A percentile compares a stretch with the other conserved stretches of the same genome.
These are phyloP conservation scores for Remorina albescens DNA, from an alignment of 2,797 vertebrate species.

Conservation along the genomic window DNA sequence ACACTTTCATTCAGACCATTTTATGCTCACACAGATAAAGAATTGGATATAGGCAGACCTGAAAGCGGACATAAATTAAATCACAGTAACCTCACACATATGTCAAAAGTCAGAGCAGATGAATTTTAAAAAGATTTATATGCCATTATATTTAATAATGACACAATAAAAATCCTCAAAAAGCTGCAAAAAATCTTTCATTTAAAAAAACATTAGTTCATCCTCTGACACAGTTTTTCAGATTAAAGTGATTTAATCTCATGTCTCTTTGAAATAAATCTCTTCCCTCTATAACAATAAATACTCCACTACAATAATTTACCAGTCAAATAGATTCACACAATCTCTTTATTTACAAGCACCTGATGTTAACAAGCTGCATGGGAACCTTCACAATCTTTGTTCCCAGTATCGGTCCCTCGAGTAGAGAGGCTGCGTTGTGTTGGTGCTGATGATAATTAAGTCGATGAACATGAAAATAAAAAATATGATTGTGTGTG, in stretches of 20 bases:
- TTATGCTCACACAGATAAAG: not conserved
- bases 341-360: slow-evolving; percentile 31
- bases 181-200: not conserved
- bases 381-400: slow-evolving; percentile 46
- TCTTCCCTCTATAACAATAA: slow-evolving; percentile 18
- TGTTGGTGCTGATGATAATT: slow-evolving; percentile 64
- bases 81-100: too few relatives aligned
- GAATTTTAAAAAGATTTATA: not conserved
- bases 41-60: not conserved
- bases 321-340: slow-evolving; percentile 16
- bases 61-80: not conserved
- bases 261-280: slow-evolving; percentile 17
- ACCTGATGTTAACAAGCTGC: slow-evolving; percentile 52
- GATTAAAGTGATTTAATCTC: not conserved
- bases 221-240: not conserved
- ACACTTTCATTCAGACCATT: too few relatives aligned
- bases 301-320: slow-evolving; percentile 29
- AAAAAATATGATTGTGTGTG: slow-evolving; percentile 42
- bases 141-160: not conserved
- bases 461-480: slow-evolving; percentile 67
- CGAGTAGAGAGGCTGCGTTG: slow-evolving; percentile 35
- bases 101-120: not conserved
- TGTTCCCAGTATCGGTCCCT: slow-evolving; percentile 44
- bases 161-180: not conserved
- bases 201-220: not conserved